Conservation (phyloP, 64 coral and sea anemone genomes). For the Pocillopora verrucosa region DNA sequence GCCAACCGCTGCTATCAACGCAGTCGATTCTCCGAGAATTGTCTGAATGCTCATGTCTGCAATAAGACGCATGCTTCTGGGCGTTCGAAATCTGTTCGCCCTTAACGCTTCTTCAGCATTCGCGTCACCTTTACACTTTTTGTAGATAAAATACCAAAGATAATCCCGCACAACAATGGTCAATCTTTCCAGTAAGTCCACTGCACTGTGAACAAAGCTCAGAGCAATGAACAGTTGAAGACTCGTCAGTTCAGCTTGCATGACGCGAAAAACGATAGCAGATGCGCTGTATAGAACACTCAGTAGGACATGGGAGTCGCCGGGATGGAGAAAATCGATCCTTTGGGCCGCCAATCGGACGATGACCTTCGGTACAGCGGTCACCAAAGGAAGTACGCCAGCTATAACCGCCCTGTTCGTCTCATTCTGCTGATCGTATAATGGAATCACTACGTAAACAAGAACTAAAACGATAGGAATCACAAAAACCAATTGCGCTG, state of each 20-base stretch:
- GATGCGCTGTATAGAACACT: conserved; percentile 27
- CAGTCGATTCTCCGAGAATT: conserved; percentile 69
- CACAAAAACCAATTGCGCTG: conserved; percentile 58
- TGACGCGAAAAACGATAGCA: conserved; percentile 67
- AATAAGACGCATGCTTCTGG: conserved; percentile 69
- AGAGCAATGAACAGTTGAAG: conserved; percentile 61
- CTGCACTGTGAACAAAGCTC: conserved; percentile 55
- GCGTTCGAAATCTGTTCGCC: conserved; percentile 45
- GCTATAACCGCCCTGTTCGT: conserved; percentile 49
- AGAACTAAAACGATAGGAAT: conserved; percentile 30
- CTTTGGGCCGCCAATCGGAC: conserved; percentile 64
- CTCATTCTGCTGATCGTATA: conserved; percentile 39
- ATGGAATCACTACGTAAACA: conserved; percentile 48
- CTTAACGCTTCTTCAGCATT: not conserved
- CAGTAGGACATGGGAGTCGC: conserved; percentile 41
- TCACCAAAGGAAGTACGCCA: conserved; percentile 28
- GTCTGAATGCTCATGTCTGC: conserved; percentile 80
- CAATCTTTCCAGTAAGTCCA: conserved; percentile 64
- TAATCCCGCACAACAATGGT: conserved; percentile 78
- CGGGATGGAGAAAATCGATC: conserved; percentile 49
- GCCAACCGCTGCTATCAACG: conserved; percentile 64
- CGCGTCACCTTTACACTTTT: conserved; percentile 16
- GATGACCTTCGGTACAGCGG: conserved; percentile 56
- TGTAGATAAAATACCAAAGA: conserved; percentile 73
- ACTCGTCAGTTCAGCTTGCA: conserved; percentile 71